Conservation (phyloP, 2,797 vertebrate species). For the Manis pentadactyla region DNA sequence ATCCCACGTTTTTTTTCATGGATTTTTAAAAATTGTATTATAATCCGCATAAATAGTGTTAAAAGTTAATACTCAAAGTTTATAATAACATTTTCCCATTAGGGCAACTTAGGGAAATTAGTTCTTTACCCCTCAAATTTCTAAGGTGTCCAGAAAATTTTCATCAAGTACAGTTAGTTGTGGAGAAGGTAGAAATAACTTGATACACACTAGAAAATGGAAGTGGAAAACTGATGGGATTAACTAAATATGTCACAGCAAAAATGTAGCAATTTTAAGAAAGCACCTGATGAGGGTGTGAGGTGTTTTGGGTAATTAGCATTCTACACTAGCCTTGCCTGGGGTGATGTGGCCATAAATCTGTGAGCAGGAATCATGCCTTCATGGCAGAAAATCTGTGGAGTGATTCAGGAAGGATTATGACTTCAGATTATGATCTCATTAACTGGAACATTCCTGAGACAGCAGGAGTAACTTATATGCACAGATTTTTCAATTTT, state of each 20-base stretch:
- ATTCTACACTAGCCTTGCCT: neutral
- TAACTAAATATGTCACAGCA: neutral
- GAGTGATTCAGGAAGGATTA: neutral
- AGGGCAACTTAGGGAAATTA: neutral
- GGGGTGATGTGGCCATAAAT: neutral
- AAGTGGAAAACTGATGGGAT: neutral
- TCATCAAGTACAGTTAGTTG: neutral
- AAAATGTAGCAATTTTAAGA: neutral
- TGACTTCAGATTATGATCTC: neutral
- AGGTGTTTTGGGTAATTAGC: neutral
- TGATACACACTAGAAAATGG: neutral
- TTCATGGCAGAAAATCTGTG: neutral
- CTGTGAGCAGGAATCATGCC: neutral
- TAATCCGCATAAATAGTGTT: neutral
- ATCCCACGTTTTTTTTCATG: neutral
- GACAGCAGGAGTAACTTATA: neutral
- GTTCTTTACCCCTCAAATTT: neutral
- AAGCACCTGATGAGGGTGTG: neutral
- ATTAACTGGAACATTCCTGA: neutral
- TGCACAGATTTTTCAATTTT: neutral
- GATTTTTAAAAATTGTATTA: neutral
- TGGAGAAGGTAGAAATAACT: neutral
- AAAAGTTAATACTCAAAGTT: neutral
- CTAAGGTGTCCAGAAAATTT: neutral
- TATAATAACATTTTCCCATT: neutral